These are phyloP conservation scores for Varanus salvator DNA, from an alignment of 2,113 vertebrate species.

Conservation along the genomic window DNA sequence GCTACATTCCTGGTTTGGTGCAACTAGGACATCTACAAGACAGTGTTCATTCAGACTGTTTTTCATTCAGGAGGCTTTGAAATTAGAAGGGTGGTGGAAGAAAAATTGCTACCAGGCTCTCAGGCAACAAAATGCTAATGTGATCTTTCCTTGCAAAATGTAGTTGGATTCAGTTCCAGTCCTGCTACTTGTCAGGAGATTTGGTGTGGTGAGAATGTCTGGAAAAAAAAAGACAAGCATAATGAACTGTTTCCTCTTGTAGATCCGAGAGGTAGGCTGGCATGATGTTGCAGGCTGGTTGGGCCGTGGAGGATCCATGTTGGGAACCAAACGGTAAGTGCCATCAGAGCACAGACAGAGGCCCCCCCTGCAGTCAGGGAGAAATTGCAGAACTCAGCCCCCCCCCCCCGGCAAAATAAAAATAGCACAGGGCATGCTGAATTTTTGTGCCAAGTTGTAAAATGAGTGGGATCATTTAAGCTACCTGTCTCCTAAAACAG, in stretches of 20 bases:
- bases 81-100: not conserved
- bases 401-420: no score
- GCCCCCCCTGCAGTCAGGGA: not conserved
- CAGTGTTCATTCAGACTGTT: not conserved
- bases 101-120: not conserved
- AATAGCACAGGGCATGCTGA: not conserved
- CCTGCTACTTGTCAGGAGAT: not conserved
- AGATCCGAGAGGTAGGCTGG: conserved; percentile 91
- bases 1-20: not conserved
- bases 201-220: not conserved
- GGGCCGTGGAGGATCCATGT: conserved; percentile 91
- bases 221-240: not conserved
- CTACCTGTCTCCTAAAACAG: not conserved
- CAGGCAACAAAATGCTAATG: not conserved
- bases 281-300: conserved; percentile 92
- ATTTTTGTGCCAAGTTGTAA: not conserved
- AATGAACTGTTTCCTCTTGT: accelerated
- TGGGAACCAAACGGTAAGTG: conserved; percentile 93
- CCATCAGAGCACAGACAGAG: not conserved
- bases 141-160: not conserved
- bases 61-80: not conserved
- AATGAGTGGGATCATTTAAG: not conserved
- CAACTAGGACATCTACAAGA: not conserved
- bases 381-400: not conserved
- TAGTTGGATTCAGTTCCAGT: not conserved